Percentiles rank a stretch among this genome's conserved stretches.
Conservation (phyloP, 2,888 invertebrate genomes). For the Abrostola tripartita region DNA sequence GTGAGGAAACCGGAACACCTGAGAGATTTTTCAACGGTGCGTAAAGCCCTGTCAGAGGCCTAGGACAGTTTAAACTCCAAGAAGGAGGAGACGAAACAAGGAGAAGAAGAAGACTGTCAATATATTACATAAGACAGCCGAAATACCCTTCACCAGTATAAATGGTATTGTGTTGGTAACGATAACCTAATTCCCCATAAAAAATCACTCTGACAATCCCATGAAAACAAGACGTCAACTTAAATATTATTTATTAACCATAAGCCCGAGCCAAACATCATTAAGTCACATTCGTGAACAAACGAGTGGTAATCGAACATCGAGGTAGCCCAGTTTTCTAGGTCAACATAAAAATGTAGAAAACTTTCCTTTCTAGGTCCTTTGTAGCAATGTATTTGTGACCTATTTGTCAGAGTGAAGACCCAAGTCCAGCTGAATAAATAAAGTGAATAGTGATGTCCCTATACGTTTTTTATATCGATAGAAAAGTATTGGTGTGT, state of each 20-base stretch:
- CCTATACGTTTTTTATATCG: neutral
- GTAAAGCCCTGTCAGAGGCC: too few relatives aligned
- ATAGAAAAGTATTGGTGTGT: neutral
- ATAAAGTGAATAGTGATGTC: constrained; percentile 33
- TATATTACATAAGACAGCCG: too few relatives aligned
- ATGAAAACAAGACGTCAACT: constrained; percentile 7
- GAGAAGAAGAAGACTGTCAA: too few relatives aligned
- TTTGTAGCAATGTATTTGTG: constrained; percentile 26
- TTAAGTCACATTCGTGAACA: constrained; percentile 20
- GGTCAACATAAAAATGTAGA: constrained; percentile 9
- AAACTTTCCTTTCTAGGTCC: constrained; percentile 6
- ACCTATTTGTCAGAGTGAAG: constrained; percentile 28
- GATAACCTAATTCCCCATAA: too few relatives aligned
- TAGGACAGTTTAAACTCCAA: too few relatives aligned
- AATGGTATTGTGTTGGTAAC: too few relatives aligned
- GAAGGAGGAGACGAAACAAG: too few relatives aligned
- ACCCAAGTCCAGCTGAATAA: constrained; percentile 14
- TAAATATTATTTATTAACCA: constrained; percentile 9
- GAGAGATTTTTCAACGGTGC: too few relatives aligned
- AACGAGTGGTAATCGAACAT: constrained; percentile 13
- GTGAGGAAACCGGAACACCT: too few relatives aligned
- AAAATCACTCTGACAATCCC: constrained; percentile 10
- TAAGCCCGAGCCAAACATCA: constrained; percentile 16
- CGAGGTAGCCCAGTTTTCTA: neutral
- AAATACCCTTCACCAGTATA: too few relatives aligned